Evolutionary conservation across 2,113 vertebrate genomes (phyloP).

Genomic region (Hymenochirus boettgeri): DNA sequence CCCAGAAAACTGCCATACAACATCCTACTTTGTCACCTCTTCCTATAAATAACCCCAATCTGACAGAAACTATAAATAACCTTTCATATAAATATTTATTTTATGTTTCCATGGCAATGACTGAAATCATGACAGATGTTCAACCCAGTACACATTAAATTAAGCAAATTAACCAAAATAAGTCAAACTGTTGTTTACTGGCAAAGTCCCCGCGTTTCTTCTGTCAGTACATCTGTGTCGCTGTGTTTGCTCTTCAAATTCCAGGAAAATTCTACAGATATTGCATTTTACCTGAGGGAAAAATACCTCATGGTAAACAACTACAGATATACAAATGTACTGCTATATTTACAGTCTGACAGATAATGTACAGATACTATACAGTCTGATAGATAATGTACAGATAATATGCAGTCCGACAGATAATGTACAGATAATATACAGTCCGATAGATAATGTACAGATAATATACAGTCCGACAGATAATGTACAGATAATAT

Average conservation of each 20-base stretch:
- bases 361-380: too few species aligned
- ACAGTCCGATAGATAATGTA: too few species aligned
- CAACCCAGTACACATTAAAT: conserved; percentile 27
- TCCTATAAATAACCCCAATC: conserved; percentile 11
- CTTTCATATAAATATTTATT: background rate
- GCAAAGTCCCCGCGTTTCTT: background rate
- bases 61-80: conserved; percentile 14
- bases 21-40: background rate
- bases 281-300: background rate
- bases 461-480: too few species aligned
- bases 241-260: background rate
- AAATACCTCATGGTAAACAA: background rate
- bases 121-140: conserved; percentile 34
- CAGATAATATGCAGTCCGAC: too few species aligned
- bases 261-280: background rate
- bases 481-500: too few species aligned
- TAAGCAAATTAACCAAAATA: conserved; percentile 38
- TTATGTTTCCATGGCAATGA: conserved; percentile 24
- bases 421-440: too few species aligned
- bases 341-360: too few species aligned
- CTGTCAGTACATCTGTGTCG: conserved; percentile 14
- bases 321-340: too few species aligned
- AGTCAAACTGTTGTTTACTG: conserved; percentile 34
- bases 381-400: background rate
- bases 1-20: background rate